phyloP scores from a whole-genome alignment of 2,888 invertebrate species.

The Coenonympha arcania region DNA sequence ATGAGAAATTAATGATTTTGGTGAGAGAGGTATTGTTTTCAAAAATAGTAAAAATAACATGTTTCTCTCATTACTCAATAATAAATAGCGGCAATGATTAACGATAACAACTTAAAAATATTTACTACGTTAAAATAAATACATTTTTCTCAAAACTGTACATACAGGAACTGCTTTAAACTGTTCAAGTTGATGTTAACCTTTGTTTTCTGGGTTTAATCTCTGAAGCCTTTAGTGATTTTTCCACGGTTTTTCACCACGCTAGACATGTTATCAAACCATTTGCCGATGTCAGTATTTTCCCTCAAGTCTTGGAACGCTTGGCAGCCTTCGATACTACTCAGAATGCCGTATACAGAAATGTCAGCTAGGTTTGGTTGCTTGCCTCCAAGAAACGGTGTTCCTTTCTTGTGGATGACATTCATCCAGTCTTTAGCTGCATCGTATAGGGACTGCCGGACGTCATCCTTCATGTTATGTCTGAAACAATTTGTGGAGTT shows the following conservation, averaged over 20 bases:
- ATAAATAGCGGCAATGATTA: background rate
- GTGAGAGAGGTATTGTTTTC: no score
- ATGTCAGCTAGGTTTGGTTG: slow-evolving; percentile 94
- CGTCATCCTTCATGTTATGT: slow-evolving; percentile 89
- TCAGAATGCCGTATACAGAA: slow-evolving; percentile 90
- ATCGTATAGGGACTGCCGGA: slow-evolving; percentile 90
- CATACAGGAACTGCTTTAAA: background rate
- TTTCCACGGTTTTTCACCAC: slow-evolving; percentile 75
- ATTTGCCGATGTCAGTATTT: slow-evolving; percentile 81
- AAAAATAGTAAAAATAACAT: no score
- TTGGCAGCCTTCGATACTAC: slow-evolving; percentile 93
- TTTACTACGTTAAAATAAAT: background rate
- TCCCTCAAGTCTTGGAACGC: slow-evolving; percentile 87
- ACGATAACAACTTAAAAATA: background rate
- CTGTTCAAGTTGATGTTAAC: background rate
- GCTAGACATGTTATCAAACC: slow-evolving; percentile 83
- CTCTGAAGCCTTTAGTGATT: no score
- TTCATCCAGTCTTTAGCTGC: slow-evolving; percentile 86
- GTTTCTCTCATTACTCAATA: background rate
- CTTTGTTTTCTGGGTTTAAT: background rate
- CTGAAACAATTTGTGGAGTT: slow-evolving; percentile 50
- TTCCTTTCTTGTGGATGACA: slow-evolving; percentile 79
- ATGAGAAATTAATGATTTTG: background rate
- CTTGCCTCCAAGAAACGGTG: slow-evolving; percentile 88
- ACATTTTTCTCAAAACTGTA: background rate